Percentiles rank a stretch among this genome's conserved stretches.
These are phyloP conservation scores for Malacoctenus gilli DNA, from an alignment of 2,797 vertebrate genomes.

Conservation along the genomic window DNA sequence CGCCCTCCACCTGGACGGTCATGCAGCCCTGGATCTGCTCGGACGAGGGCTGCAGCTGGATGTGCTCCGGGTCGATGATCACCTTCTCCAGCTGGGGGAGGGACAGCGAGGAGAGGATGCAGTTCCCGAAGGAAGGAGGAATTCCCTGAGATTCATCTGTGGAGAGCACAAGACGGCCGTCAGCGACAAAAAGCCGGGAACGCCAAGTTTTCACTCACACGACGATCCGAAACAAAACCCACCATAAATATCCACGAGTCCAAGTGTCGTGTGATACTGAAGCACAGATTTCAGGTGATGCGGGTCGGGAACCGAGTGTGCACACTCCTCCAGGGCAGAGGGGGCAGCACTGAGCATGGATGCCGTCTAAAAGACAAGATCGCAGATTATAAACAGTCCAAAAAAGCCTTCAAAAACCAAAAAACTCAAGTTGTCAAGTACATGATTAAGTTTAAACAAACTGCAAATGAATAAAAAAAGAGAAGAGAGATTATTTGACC, in stretches of 20 bases:
- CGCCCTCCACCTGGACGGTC: conserved; percentile 74
- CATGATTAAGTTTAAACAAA: no score
- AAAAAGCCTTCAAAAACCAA: no score
- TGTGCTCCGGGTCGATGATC: conserved; percentile 63
- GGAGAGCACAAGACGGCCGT: no score
- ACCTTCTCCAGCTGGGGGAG: conserved; percentile 77
- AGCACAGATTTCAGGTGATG: conserved; percentile 65
- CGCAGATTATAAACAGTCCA: no score
- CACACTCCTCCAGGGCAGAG: conserved; percentile 73
- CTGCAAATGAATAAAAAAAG: no score
- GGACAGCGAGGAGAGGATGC: conserved; percentile 75
- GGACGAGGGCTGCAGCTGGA: conserved; percentile 54
- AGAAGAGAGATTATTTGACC: no score
- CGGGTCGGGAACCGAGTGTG: conserved; percentile 75
- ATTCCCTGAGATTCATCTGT: conserved; percentile 67
- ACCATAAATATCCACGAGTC: conserved; percentile 72
- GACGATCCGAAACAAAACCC: no score
- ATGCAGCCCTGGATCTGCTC: conserved; percentile 68
- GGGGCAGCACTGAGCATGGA: conserved; percentile 71
- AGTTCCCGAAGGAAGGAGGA: conserved; percentile 74
- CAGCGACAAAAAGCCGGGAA: no score
- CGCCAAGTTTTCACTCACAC: no score
- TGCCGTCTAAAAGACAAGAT: conserved; percentile 57
- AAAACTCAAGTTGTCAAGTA: no score
- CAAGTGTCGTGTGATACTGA: conserved; percentile 57